Conservation (phyloP, 2,888 invertebrate genomes). For the Cephonodes hylas region DNA sequence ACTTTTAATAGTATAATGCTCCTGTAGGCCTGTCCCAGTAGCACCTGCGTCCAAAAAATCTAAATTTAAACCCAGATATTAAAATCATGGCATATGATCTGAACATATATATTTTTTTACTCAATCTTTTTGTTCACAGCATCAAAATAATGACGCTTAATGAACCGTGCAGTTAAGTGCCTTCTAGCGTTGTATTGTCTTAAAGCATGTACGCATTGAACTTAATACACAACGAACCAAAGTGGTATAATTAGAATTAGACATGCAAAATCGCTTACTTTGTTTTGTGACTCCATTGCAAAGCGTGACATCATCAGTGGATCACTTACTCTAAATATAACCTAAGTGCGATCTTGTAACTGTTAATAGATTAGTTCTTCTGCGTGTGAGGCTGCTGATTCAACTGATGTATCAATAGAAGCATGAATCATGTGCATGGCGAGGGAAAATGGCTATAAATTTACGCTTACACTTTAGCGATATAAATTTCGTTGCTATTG, state of each 20-base stretch:
- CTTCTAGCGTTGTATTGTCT: neutral
- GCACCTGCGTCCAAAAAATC: too few species aligned
- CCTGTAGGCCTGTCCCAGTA: too few species aligned
- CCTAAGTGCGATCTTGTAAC: neutral
- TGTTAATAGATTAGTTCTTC: neutral
- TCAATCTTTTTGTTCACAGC: neutral
- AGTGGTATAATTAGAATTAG: neutral
- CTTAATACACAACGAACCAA: neutral
- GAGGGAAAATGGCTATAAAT: neutral
- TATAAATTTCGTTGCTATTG: too few species aligned
- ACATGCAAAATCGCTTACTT: neutral
- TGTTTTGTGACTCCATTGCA: neutral
- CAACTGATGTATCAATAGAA: neutral
- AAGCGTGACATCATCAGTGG: conserved; percentile 2
- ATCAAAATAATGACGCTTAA: neutral
- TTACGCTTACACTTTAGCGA: too few species aligned
- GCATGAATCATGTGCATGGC: neutral
- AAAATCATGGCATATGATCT: too few species aligned
- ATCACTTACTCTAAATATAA: conserved; percentile 8
- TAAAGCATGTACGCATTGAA: too few species aligned
- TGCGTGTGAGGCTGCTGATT: neutral
- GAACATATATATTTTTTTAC: too few species aligned
- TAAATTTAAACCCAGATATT: too few species aligned
- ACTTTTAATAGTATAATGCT: too few species aligned
- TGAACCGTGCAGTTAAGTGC: neutral